Percentiles rank a stretch among this genome's conserved stretches.
Conservation (phyloP, 2,797 vertebrate genomes). For the Harpagifer antarcticus region DNA sequence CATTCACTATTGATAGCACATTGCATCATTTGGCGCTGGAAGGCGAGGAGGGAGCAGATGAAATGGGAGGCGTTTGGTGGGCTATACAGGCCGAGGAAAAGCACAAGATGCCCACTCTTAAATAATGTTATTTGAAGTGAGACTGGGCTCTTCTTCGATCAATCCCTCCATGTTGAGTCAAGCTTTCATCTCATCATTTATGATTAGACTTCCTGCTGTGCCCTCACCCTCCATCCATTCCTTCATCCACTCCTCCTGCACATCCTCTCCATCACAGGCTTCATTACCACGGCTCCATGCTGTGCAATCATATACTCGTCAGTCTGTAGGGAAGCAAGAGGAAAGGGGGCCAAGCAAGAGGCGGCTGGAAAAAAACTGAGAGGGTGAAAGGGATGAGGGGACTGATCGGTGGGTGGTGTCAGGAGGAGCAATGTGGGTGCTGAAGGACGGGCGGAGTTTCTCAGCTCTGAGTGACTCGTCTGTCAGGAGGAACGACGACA, state of each 20-base stretch:
- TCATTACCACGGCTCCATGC: conserved; percentile 54
- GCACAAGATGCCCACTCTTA: conserved; percentile 17
- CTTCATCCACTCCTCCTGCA: background rate
- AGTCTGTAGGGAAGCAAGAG: conserved; percentile 1
- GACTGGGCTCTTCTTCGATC: conserved; percentile 17
- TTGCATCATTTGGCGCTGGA: conserved; percentile 46
- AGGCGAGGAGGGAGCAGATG: conserved; percentile 14
- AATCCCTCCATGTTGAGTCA: conserved; percentile 8
- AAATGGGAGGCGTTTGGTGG: background rate
- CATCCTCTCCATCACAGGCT: conserved; percentile 22
- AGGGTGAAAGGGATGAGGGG: conserved; percentile 4
- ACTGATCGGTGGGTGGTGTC: conserved; percentile 40
- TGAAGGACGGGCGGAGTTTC: conserved; percentile 7
- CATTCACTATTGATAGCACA: conserved; percentile 35
- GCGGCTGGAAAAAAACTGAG: conserved; percentile 10
- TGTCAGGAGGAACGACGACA: conserved; percentile 50
- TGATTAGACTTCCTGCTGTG: conserved; percentile 32
- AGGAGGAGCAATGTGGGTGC: conserved; percentile 32
- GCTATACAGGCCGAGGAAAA: background rate
- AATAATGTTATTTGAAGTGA: conserved; percentile 39
- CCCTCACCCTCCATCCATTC: background rate
- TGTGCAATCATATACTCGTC: conserved; percentile 28
- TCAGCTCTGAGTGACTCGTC: conserved; percentile 46
- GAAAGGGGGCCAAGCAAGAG: background rate
- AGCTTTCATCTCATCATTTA: conserved; percentile 37